Evolutionary conservation across 2,797 vertebrate species (phyloP).

Genomic region (Trematomus bernacchii): DNA sequence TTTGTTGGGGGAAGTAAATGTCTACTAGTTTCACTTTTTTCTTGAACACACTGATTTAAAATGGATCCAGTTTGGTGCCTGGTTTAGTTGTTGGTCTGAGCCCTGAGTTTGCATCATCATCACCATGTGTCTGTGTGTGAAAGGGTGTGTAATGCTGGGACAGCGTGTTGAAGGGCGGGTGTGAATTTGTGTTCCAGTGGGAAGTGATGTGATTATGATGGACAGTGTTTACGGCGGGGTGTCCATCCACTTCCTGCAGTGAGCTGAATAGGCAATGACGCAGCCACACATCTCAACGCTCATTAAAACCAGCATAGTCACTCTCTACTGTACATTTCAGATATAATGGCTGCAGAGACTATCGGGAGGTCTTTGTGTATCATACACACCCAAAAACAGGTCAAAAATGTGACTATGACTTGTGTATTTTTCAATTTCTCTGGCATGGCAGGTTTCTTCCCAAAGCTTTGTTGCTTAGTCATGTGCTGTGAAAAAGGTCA

Average conservation of each 20-base stretch:
- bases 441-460: slow-evolving; percentile 23
- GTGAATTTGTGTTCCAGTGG: slow-evolving; percentile 39
- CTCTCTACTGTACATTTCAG: slow-evolving; percentile 5
- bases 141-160: background rate
- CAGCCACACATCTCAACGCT: slow-evolving; percentile 36
- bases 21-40: background rate
- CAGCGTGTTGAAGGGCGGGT: slow-evolving; percentile 15
- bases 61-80: background rate
- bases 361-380: background rate
- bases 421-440: background rate
- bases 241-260: slow-evolving; percentile 24
- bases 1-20: no score
- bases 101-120: slow-evolving; percentile 1
- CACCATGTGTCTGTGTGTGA: slow-evolving; percentile 21
- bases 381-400: slow-evolving; percentile 20
- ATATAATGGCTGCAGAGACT: background rate
- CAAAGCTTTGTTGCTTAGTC: slow-evolving; percentile 10
- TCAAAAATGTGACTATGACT: slow-evolving; percentile 17
- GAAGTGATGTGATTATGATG: slow-evolving; percentile 50
- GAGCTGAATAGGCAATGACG: slow-evolving; percentile 37
- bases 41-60: background rate
- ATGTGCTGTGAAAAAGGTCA: slow-evolving; percentile 16
- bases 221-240: slow-evolving; percentile 15
- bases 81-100: background rate
- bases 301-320: slow-evolving; percentile 44